Evolutionary conservation across 2,113 vertebrate genomes (phyloP).

Genomic region (Ellobius talpinus): DNA sequence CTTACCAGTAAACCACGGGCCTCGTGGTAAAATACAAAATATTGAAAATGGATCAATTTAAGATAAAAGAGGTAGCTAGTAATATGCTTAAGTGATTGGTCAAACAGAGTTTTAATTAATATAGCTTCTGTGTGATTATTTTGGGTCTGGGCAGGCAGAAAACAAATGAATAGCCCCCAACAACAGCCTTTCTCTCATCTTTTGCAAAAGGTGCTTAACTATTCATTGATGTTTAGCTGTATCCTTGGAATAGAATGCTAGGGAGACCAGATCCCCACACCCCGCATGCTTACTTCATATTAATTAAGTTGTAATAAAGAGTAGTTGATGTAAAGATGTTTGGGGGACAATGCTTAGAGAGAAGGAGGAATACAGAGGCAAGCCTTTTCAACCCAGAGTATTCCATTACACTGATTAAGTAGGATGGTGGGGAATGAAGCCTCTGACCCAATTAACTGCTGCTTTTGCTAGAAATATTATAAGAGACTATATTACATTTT

Average conservation of each 20-base stretch:
- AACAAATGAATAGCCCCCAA: too few species aligned
- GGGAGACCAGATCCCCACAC: neutral
- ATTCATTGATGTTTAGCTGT: neutral
- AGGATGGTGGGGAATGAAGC: neutral
- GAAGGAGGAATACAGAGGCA: neutral
- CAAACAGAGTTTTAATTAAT: too few species aligned
- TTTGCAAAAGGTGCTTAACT: too few species aligned
- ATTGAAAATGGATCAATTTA: too few species aligned
- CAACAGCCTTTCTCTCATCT: neutral
- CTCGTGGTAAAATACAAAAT: too few species aligned
- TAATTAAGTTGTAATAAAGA: neutral
- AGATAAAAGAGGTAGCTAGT: too few species aligned
- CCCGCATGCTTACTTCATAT: neutral
- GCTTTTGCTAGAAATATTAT: neutral
- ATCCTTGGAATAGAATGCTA: neutral
- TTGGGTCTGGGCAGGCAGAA: too few species aligned
- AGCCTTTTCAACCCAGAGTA: neutral
- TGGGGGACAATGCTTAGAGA: neutral
- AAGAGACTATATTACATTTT: neutral
- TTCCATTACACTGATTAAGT: neutral
- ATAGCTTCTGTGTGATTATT: too few species aligned
- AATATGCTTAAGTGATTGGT: too few species aligned
- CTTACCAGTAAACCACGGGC: too few species aligned
- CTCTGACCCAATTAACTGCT: neutral
- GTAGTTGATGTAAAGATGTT: too few species aligned